A percentile compares a stretch with the other conserved stretches of the same genome.
Evolutionary conservation across 2,113 vertebrate genomes (phyloP).

Genomic region (Tachysurus vachellii): DNA sequence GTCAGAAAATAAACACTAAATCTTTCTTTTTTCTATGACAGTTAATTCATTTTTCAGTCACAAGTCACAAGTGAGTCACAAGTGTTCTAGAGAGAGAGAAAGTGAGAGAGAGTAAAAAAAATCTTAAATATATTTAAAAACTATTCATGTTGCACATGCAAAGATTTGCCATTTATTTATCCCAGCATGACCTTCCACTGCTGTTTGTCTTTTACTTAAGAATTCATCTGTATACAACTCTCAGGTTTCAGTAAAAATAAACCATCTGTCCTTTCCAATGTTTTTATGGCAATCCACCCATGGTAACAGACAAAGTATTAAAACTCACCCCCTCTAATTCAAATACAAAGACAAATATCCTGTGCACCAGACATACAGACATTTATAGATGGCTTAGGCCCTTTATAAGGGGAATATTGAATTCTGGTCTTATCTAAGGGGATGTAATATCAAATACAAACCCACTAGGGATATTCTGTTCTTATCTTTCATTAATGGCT

Average conservation of each 20-base stretch:
- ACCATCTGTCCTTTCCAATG: background rate
- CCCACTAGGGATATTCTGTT: background rate
- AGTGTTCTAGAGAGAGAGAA: background rate
- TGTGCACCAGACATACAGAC: background rate
- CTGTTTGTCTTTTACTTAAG: background rate
- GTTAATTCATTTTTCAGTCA: too few relatives aligned
- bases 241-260: conserved; percentile 16
- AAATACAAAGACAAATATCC: conserved; percentile 24
- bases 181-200: background rate
- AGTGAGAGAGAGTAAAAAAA: background rate
- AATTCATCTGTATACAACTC: background rate
- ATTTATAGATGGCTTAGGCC: background rate
- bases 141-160: background rate
- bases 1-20: background rate
- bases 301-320: background rate
- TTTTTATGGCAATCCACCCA: conserved; percentile 23
- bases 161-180: background rate
- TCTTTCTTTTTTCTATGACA: too few relatives aligned
- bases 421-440: conserved; percentile 10
- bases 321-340: background rate
- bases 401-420: conserved; percentile 22
- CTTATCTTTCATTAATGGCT: background rate
- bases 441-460: background rate
- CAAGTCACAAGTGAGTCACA: too few relatives aligned
- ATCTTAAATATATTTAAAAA: too few relatives aligned